Percentiles rank a stretch among this genome's conserved stretches.
Conservation (phyloP, 2,888 invertebrate genomes). For the Aphidoletes aphidimyza region DNA sequence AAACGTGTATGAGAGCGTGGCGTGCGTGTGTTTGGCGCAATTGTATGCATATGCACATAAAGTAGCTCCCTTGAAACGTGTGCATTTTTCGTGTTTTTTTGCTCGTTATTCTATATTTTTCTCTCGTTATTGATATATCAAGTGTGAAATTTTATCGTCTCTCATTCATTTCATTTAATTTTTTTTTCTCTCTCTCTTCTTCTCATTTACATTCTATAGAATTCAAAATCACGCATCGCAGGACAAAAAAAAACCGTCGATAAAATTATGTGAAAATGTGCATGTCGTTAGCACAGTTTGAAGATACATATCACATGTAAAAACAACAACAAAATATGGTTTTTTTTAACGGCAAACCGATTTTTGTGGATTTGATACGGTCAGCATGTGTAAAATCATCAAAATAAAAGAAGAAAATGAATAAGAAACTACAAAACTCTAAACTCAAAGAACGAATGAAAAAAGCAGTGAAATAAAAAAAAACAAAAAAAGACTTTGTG, state of each 20-base stretch:
- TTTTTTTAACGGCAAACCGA: background rate
- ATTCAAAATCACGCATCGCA: background rate
- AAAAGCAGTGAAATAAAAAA: background rate
- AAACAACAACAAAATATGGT: background rate
- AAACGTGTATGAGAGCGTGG: background rate
- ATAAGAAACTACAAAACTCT: too few species aligned
- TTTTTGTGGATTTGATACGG: too few species aligned
- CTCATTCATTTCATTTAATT: background rate
- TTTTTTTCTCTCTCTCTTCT: background rate
- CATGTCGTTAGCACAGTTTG: background rate
- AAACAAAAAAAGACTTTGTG: too few species aligned
- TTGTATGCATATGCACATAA: background rate
- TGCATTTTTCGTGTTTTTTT: slow-evolving; percentile 22
- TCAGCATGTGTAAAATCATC: background rate
- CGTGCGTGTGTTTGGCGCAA: background rate
- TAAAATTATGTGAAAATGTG: background rate
- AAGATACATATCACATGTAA: slow-evolving; percentile 1
- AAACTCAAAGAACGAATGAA: too few species aligned
- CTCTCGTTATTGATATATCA: slow-evolving; percentile 27
- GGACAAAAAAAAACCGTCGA: background rate
- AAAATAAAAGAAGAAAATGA: background rate
- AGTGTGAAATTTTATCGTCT: slow-evolving; percentile 33
- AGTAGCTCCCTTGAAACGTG: background rate
- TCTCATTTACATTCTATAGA: background rate
- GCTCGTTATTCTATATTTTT: slow-evolving; percentile 20